A percentile compares a stretch with the other conserved stretches of the same genome.
These are phyloP conservation scores for Mustela lutreola DNA, from an alignment of 2,113 vertebrate species.

Conservation along the genomic window DNA sequence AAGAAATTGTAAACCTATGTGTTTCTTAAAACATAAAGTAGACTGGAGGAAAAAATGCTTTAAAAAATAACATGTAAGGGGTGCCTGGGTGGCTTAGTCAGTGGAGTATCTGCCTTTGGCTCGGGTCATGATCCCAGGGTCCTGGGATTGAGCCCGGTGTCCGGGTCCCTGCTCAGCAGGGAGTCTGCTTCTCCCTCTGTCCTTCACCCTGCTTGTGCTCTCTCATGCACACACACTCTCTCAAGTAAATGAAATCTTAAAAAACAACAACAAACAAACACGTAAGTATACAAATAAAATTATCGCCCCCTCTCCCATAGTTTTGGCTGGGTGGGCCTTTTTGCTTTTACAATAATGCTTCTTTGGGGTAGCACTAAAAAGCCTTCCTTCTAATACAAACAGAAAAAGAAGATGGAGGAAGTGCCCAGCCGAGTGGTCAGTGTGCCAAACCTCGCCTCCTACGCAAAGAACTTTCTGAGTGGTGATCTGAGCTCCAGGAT, in stretches of 20 bases:
- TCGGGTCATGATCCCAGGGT: too few species aligned
- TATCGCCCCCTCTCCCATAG: not conserved
- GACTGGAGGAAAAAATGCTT: not conserved
- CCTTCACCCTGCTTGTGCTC: too few species aligned
- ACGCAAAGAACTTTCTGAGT: constrained; percentile 91
- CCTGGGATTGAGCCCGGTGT: too few species aligned
- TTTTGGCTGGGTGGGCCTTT: not conserved
- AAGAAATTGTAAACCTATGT: not conserved
- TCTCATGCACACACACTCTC: too few species aligned
- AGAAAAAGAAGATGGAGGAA: constrained; percentile 92
- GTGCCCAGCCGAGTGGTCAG: constrained; percentile 92
- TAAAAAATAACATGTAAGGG: not conserved
- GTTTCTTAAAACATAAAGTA: constrained; percentile 9
- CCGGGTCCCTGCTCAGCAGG: too few species aligned
- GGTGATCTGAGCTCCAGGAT: constrained; percentile 88
- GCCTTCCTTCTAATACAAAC: constrained; percentile 76
- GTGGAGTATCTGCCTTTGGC: too few species aligned
- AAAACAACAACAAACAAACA: not conserved
- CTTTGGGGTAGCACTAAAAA: not conserved
- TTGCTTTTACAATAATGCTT: not conserved
- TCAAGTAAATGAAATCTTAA: too few species aligned
- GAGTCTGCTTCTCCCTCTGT: too few species aligned
- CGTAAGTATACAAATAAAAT: not conserved
- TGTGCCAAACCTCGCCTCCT: constrained; percentile 91
- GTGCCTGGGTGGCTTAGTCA: too few species aligned